Base-by-base conservation (phyloP, 2,113 vertebrate genomes). In the Lota lota region DNA sequence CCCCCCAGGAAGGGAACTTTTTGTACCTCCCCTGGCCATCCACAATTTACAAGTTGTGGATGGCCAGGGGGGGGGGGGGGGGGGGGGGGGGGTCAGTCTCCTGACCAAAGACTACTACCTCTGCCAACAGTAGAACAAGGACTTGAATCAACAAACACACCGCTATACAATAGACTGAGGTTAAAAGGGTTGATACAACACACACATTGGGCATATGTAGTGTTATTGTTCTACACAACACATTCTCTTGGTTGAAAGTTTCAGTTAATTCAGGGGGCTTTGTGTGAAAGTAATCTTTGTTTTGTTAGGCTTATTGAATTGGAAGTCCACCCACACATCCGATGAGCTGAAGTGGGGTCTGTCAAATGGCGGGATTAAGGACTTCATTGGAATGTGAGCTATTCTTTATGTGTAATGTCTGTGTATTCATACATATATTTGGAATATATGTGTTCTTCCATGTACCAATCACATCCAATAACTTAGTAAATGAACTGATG, bases 261-360 rank as follows among this genome's bases (percentile, higher is more conserved):
- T 33, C 61, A 33, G 15, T 7, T 65, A 1, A 65, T 59, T 67
- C 57, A 74, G 51, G 63, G 73, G 22, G 12, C 63, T 73, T 63
- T 72, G 64, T 59, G 54, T 77, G 61, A 63, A 77, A 66, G 63
- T 57, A 69, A 71, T 66, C 63, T 82, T 77, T 72, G 28, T 72
- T 74, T 73, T 78, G 40, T 69, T 19, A 17, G 73, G 47, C 71
- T 82, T 36, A 67, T 74, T 76, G 71, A 75, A 78, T 81, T 82
- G 77, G 75, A 83, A 56, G 75, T 81, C 80, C 75, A 82, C 77
- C 79, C 80, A 75, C 80, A 65, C 22, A 1, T 77, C 16, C 16
- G 73, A 53, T 60, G 73, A 80, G 66, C 63, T 69, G 28, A 64
- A 72, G 71, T 65, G 69, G 69, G 36, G 59, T 70, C 73, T 78